Evolutionary conservation across 2,888 invertebrate genomes (phyloP).

Genomic region (Heliothis peltigera): DNA sequence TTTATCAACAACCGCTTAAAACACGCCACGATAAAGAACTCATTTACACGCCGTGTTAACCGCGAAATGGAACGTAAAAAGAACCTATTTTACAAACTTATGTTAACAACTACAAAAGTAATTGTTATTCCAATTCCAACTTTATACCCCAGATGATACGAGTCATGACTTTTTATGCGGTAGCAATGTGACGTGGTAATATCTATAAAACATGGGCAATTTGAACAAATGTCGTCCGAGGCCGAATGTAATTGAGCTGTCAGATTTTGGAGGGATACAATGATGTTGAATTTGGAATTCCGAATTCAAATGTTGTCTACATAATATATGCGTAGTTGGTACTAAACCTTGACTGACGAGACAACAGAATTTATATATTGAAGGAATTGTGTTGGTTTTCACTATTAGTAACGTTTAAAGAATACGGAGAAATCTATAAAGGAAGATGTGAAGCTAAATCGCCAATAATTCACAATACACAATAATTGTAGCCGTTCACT

Average conservation of each 20-base stretch:
- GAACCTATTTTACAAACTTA: constrained; percentile 69
- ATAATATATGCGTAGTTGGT: not conserved
- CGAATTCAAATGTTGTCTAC: constrained; percentile 42
- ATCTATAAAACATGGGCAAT: constrained; percentile 79
- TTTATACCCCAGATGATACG: constrained; percentile 37
- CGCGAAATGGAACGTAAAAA: constrained; percentile 85
- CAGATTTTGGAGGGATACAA: constrained; percentile 83
- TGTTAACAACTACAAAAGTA: constrained; percentile 38
- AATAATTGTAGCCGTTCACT: no score
- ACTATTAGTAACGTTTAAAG: no score
- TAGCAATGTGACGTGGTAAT: constrained; percentile 46
- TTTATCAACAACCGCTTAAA: constrained; percentile 82
- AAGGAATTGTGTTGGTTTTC: no score
- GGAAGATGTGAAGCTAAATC: no score
- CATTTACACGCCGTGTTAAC: constrained; percentile 88
- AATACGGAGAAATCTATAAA: no score
- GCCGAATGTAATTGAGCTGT: constrained; percentile 84
- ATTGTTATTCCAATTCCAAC: constrained; percentile 55
- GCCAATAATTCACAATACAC: no score
- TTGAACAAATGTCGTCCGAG: constrained; percentile 87
- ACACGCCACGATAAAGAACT: constrained; percentile 87
- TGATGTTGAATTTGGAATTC: constrained; percentile 49
- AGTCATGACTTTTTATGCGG: constrained; percentile 3
- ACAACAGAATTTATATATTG: no score
- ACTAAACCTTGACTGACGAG: not conserved